A percentile compares a stretch with the other conserved stretches of the same genome.
Conservation (phyloP, 2,113 vertebrate species). For the Epinephelus moara region DNA sequence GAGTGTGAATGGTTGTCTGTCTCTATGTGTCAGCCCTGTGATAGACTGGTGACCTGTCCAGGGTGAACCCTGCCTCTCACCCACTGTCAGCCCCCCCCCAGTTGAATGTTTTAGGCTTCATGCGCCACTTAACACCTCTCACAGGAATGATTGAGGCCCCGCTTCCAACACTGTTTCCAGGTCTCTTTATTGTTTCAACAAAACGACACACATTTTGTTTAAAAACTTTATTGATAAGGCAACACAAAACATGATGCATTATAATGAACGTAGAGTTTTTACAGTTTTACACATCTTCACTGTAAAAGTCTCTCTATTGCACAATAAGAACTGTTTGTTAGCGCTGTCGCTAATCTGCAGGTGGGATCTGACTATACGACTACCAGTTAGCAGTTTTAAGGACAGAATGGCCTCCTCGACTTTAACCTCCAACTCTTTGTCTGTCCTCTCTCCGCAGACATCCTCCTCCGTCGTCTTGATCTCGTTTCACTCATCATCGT, state of each 20-base stretch:
- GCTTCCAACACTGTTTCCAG: too few relatives aligned
- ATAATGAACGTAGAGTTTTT: slow-evolving; percentile 11
- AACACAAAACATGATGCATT: slow-evolving; percentile 60
- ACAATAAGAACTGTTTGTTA: slow-evolving; percentile 1
- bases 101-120: too few relatives aligned
- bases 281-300: slow-evolving; percentile 1
- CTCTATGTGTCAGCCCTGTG: too few relatives aligned
- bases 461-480: background rate
- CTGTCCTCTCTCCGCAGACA: background rate
- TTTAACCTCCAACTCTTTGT: background rate
- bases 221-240: slow-evolving; percentile 80
- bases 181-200: background rate
- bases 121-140: too few relatives aligned
- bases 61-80: too few relatives aligned
- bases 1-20: too few relatives aligned
- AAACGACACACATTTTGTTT: slow-evolving; percentile 15
- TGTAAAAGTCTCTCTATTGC: slow-evolving; percentile 40
- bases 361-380: background rate
- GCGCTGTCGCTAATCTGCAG: slow-evolving; percentile 5
- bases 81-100: too few relatives aligned
- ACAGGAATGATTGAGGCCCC: too few relatives aligned
- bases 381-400: slow-evolving; percentile 25
- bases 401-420: background rate
- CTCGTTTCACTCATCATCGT: slow-evolving; percentile 5
- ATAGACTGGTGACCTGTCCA: too few relatives aligned